phyloP scores from a whole-genome alignment of 2,888 invertebrate species.

The Liposcelis brunnea region DNA sequence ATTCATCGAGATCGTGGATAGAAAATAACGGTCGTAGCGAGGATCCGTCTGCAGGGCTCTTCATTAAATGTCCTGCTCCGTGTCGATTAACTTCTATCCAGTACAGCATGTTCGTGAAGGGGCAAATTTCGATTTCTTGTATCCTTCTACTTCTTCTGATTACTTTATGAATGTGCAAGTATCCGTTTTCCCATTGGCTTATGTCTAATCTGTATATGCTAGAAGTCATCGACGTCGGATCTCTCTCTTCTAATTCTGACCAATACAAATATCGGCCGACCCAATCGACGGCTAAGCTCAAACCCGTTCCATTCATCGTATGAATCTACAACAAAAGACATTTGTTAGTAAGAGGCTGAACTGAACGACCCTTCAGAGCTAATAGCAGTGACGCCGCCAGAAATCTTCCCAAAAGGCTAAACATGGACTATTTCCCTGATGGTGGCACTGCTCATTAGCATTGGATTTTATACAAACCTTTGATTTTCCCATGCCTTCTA shows the following conservation, averaged over 20 bases:
- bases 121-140: slow-evolving; percentile 53
- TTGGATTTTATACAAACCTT: slow-evolving; percentile 21
- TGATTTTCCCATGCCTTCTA: slow-evolving; percentile 29
- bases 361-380: not conserved
- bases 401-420: too few relatives aligned
- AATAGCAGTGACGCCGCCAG: not conserved
- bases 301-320: slow-evolving; percentile 36
- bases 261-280: slow-evolving; percentile 68
- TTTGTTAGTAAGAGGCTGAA: not conserved
- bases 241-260: slow-evolving; percentile 41
- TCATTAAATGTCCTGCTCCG: slow-evolving; percentile 44
- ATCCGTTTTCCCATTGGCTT: slow-evolving; percentile 27
- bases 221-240: slow-evolving; percentile 27
- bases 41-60: slow-evolving; percentile 38
- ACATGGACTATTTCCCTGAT: too few relatives aligned
- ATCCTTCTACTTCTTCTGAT: slow-evolving; percentile 38
- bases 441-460: too few relatives aligned
- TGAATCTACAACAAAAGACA: slow-evolving; percentile 26
- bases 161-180: slow-evolving; percentile 32
- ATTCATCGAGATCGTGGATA: slow-evolving; percentile 15
- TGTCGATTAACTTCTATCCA: slow-evolving; percentile 54
- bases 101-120: slow-evolving; percentile 50
- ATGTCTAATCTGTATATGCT: slow-evolving; percentile 48
- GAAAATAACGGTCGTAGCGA: slow-evolving; percentile 38
- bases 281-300: slow-evolving; percentile 73